Percentiles rank a stretch among this genome's conserved stretches.
These are phyloP conservation scores for Drosophila sproati DNA, from an alignment of 1,140 invertebrate species.

Conservation along the genomic window DNA sequence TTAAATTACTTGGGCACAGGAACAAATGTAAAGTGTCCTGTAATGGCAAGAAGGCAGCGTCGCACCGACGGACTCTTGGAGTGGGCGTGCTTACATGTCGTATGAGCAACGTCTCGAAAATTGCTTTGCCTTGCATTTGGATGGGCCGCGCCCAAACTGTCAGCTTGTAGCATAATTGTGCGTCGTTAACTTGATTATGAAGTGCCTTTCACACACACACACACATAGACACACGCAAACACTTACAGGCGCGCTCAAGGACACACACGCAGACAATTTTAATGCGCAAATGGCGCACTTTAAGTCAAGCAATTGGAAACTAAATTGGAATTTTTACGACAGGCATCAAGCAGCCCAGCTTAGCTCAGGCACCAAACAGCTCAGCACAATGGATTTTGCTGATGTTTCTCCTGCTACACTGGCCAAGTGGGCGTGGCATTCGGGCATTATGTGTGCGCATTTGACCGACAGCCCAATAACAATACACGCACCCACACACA, in stretches of 20 bases:
- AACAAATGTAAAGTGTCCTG: conserved; percentile 59
- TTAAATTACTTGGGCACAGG: conserved; percentile 56
- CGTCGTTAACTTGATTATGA: conserved; percentile 82
- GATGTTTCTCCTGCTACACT: background rate
- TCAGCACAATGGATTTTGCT: conserved; percentile 47
- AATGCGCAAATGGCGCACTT: conserved; percentile 74
- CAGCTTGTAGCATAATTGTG: conserved; percentile 79
- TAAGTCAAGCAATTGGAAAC: conserved; percentile 82
- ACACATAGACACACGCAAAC: background rate
- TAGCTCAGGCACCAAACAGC: conserved; percentile 16
- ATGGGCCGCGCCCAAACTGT: conserved; percentile 57
- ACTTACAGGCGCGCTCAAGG: conserved; percentile 5
- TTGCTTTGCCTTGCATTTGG: conserved; percentile 73
- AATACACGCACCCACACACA: conserved; percentile 24
- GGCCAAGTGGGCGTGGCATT: conserved; percentile 29
- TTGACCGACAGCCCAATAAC: conserved; percentile 61
- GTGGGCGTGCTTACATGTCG: conserved; percentile 36
- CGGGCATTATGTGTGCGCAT: conserved; percentile 70
- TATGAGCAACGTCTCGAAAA: conserved; percentile 76
- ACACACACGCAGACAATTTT: conserved; percentile 43
- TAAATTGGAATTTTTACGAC: conserved; percentile 83
- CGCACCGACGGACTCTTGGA: background rate
- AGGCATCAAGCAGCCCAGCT: conserved; percentile 58
- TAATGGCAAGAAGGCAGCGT: conserved; percentile 1
- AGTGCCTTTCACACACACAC: conserved; percentile 43